These are phyloP conservation scores for Drosophila mayaguana DNA, from an alignment of 2,888 invertebrate species.

Conservation along the genomic window DNA sequence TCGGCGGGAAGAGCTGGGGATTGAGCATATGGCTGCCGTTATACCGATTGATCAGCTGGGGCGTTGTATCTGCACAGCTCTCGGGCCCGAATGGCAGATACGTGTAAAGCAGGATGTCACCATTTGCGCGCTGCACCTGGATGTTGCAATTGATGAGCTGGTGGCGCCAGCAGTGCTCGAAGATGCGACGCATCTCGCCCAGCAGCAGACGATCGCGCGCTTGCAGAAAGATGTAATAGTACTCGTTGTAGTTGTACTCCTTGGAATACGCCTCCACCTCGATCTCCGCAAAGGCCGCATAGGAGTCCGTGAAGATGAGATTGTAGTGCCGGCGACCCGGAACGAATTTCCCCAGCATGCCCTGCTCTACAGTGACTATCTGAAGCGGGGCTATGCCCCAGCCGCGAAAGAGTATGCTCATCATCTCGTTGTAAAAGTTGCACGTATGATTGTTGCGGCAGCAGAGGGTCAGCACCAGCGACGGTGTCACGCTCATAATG, in stretches of 20 bases:
- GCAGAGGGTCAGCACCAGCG: slow-evolving; percentile 67
- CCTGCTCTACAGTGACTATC: slow-evolving; percentile 59
- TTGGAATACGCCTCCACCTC: slow-evolving; percentile 63
- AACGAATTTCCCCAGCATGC: slow-evolving; percentile 13
- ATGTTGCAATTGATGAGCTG: slow-evolving; percentile 78
- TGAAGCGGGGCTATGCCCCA: slow-evolving; percentile 67
- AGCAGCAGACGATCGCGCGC: slow-evolving; percentile 52
- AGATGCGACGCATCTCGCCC: slow-evolving; percentile 69
- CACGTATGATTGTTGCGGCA: slow-evolving; percentile 61
- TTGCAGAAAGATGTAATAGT: slow-evolving; percentile 79
- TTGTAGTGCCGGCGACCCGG: slow-evolving; percentile 63
- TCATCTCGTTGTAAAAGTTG: slow-evolving; percentile 74
- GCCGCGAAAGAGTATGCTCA: slow-evolving; percentile 60
- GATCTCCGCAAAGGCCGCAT: slow-evolving; percentile 70
- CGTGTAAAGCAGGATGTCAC: slow-evolving; percentile 73
- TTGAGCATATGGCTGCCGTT: slow-evolving; percentile 50
- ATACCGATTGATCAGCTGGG: slow-evolving; percentile 64
- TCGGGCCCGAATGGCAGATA: slow-evolving; percentile 70
- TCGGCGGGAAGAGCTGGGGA: slow-evolving; percentile 61
- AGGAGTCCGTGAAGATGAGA: slow-evolving; percentile 75
- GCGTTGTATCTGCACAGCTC: slow-evolving; percentile 52
- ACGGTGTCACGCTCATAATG: slow-evolving; percentile 63
- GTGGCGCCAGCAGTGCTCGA: slow-evolving; percentile 77
- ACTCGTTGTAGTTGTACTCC: slow-evolving; percentile 72
- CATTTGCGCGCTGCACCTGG: slow-evolving; percentile 70